A percentile compares a stretch with the other conserved stretches of the same genome.
Evolutionary conservation across 2,797 vertebrate genomes (phyloP).

Genomic region (Clarias pachynema): DNA sequence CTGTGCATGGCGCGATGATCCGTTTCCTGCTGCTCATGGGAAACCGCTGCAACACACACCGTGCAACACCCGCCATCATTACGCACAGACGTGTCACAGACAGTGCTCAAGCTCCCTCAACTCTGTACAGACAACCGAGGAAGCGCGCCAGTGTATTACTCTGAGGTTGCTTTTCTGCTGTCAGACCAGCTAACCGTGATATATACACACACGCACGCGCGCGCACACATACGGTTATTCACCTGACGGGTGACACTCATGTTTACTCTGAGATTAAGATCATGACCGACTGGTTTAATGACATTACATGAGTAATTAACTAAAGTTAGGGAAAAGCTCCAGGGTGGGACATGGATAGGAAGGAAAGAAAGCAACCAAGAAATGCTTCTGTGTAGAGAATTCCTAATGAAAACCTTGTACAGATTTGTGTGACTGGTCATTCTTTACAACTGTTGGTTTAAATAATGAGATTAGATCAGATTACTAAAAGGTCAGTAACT

Average conservation of each 20-base stretch:
- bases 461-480: not conserved
- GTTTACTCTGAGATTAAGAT: not conserved
- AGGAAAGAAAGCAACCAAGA: not conserved
- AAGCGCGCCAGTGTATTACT: not conserved
- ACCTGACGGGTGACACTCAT: constrained; percentile 42
- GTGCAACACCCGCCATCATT: constrained; percentile 1
- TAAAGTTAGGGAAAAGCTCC: not conserved
- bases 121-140: not conserved
- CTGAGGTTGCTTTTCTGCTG: not conserved
- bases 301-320: not conserved
- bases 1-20: not conserved
- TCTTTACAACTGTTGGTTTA: not conserved
- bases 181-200: not conserved
- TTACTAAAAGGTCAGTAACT: not conserved
- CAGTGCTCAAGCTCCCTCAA: not conserved
- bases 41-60: constrained; percentile 1
- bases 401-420: not conserved
- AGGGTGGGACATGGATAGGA: not conserved
- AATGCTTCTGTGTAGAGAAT: not conserved
- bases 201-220: not conserved
- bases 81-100: not conserved
- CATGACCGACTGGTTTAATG: not conserved
- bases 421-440: not conserved
- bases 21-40: not conserved
- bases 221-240: constrained; percentile 42